These are phyloP conservation scores for Nettapus auritus DNA, from an alignment of 2,113 vertebrate species.

Conservation along the genomic window DNA sequence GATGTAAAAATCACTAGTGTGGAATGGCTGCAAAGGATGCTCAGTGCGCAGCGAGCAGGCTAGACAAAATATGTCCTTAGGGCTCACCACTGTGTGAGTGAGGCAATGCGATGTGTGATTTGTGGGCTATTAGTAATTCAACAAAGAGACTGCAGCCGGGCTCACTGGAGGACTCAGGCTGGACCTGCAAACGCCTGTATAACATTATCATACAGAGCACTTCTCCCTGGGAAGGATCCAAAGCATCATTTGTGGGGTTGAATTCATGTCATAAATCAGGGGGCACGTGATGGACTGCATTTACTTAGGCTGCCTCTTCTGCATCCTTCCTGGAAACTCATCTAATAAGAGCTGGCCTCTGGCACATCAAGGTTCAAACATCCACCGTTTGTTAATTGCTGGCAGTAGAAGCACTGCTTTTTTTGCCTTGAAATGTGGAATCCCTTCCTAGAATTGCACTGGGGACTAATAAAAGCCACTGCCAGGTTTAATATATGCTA, in stretches of 20 bases:
- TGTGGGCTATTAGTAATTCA: slow-evolving; percentile 58
- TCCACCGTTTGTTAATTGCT: slow-evolving; percentile 39
- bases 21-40: slow-evolving; percentile 53
- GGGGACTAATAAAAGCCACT: slow-evolving; percentile 41
- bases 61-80: slow-evolving; percentile 53
- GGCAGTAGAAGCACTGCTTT: slow-evolving; percentile 26
- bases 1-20: slow-evolving; percentile 56
- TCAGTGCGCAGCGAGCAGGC: slow-evolving; percentile 8
- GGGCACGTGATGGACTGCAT: not conserved
- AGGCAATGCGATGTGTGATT: slow-evolving; percentile 45
- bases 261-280: slow-evolving; percentile 35
- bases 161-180: not conserved
- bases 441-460: slow-evolving; percentile 48
- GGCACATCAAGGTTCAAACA: slow-evolving; percentile 3
- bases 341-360: slow-evolving; percentile 22
- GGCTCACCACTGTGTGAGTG: not conserved
- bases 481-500: slow-evolving; percentile 59
- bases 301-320: slow-evolving; percentile 2
- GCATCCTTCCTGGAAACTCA: slow-evolving; percentile 54
- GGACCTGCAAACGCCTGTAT: slow-evolving; percentile 1
- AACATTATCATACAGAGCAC: not conserved
- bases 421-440: slow-evolving; percentile 48
- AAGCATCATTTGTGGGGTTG: slow-evolving; percentile 2
- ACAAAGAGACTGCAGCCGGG: slow-evolving; percentile 12
- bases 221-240: slow-evolving; percentile 31